Conservation (phyloP, 2,888 invertebrate species). For the Chalcis sispes region DNA sequence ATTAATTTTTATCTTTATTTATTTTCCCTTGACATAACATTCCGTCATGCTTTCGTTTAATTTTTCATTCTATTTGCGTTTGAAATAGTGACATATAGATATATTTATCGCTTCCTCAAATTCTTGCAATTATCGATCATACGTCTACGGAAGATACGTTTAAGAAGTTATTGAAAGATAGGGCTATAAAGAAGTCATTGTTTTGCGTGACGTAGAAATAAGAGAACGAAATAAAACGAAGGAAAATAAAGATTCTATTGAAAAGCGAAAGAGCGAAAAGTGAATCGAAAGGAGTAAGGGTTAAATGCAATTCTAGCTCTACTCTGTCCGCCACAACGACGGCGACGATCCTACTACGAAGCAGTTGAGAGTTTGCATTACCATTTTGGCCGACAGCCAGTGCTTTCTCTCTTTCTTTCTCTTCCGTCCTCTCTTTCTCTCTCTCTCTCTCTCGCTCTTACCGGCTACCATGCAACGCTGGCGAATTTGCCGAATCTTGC, state of each 20-base stretch:
- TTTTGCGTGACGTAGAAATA: too few relatives aligned
- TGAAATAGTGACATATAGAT: too few relatives aligned
- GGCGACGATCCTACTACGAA: constrained; percentile 53
- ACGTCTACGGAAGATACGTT: background rate
- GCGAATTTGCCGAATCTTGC: constrained; percentile 64
- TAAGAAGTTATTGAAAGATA: background rate
- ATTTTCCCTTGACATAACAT: too few relatives aligned
- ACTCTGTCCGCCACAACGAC: constrained; percentile 44
- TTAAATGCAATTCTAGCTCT: constrained; percentile 50
- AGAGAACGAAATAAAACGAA: background rate
- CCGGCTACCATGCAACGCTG: constrained; percentile 33
- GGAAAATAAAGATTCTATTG: background rate
- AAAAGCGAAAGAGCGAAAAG: constrained; percentile 43
- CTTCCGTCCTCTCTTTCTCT: constrained; percentile 7
- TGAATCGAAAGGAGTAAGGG: constrained; percentile 29
- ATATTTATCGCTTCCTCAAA: too few relatives aligned
- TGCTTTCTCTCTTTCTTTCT: constrained; percentile 36
- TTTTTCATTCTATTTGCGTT: too few relatives aligned
- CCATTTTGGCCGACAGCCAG: constrained; percentile 70
- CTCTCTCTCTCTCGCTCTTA: background rate
- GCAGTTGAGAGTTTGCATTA: constrained; percentile 66
- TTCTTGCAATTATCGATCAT: too few relatives aligned
- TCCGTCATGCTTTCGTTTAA: too few relatives aligned
- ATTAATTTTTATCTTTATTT: too few relatives aligned
- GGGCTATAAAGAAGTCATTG: background rate